Percentiles rank a stretch among this genome's conserved stretches.
Evolutionary conservation across 2,797 vertebrate species (phyloP).

Genomic region (Anomalospiza imberbis): DNA sequence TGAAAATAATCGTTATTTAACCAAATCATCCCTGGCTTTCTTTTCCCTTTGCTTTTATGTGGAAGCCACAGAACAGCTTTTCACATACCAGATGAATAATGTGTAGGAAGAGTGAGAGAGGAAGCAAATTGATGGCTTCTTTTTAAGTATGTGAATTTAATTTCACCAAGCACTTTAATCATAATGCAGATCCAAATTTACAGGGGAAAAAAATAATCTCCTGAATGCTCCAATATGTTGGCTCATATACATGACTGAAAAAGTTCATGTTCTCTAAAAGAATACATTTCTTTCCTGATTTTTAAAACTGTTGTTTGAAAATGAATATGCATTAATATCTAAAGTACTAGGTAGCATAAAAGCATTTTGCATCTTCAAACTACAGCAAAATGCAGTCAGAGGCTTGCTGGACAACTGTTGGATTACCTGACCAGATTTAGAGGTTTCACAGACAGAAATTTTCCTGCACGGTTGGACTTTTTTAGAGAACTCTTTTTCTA

Average conservation of each 20-base stretch:
- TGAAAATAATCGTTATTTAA: neutral
- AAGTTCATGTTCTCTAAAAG: neutral
- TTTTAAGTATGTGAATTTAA: neutral
- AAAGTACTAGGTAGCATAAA: neutral
- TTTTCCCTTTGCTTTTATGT: slow-evolving; percentile 21
- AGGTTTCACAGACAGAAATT: neutral
- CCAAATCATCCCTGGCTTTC: slow-evolving; percentile 35
- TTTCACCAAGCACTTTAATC: neutral
- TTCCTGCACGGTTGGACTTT: neutral
- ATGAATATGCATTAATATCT: neutral
- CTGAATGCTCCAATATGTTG: neutral
- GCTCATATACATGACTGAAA: neutral
- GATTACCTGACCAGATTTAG: neutral
- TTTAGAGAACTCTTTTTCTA: neutral
- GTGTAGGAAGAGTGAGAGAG: slow-evolving; percentile 52
- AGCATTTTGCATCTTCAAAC: neutral
- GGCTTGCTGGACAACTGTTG: neutral
- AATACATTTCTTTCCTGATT: neutral
- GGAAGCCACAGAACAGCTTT: slow-evolving; percentile 44
- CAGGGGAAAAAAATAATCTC: neutral
- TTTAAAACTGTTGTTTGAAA: neutral
- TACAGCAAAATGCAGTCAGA: neutral
- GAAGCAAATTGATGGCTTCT: slow-evolving; percentile 22
- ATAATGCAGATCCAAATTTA: neutral
- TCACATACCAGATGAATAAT: slow-evolving; percentile 46